phyloP scores from a whole-genome alignment of 92 coral and sea anemone genomes.

The Epizoanthus stellaris region DNA sequence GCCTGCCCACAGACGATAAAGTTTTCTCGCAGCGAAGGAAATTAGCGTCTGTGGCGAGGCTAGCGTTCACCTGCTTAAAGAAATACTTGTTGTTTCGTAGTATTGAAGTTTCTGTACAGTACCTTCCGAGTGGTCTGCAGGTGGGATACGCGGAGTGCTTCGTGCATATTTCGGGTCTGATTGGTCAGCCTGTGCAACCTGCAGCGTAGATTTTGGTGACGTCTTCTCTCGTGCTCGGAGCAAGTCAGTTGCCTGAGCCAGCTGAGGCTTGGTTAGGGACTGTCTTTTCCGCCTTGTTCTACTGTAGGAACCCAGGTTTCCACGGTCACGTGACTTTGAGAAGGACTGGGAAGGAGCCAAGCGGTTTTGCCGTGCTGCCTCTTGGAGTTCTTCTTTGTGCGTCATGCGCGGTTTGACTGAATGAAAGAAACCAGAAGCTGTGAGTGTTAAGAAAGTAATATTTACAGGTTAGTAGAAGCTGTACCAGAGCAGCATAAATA shows the following conservation, averaged over 20 bases:
- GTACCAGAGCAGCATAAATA: no score
- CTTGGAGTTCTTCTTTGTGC: conserved; percentile 82
- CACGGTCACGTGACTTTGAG: conserved; percentile 48
- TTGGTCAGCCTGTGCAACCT: conserved; percentile 25
- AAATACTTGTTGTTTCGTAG: no score
- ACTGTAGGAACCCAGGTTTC: conserved; percentile 55
- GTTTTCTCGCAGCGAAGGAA: no score
- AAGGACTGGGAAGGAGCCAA: conserved; percentile 50
- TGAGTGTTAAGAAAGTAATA: neutral
- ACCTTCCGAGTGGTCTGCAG: conserved; percentile 16
- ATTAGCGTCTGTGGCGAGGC: no score
- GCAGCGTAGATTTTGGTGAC: conserved; percentile 31
- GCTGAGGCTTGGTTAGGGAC: conserved; percentile 49
- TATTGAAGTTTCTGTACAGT: neutral
- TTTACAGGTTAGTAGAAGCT: neutral
- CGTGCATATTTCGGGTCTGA: conserved; percentile 2
- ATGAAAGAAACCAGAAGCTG: neutral
- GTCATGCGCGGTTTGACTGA: conserved; percentile 82
- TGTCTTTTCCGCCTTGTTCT: conserved; percentile 57
- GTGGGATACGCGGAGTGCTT: neutral
- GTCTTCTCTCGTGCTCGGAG: conserved; percentile 7
- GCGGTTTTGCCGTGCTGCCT: conserved; percentile 71
- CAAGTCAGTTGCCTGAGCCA: conserved; percentile 50
- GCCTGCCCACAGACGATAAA: no score
- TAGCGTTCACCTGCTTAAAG: no score